Conservation (phyloP, 2,113 vertebrate genomes). For the Porphyrio hochstetteri region DNA sequence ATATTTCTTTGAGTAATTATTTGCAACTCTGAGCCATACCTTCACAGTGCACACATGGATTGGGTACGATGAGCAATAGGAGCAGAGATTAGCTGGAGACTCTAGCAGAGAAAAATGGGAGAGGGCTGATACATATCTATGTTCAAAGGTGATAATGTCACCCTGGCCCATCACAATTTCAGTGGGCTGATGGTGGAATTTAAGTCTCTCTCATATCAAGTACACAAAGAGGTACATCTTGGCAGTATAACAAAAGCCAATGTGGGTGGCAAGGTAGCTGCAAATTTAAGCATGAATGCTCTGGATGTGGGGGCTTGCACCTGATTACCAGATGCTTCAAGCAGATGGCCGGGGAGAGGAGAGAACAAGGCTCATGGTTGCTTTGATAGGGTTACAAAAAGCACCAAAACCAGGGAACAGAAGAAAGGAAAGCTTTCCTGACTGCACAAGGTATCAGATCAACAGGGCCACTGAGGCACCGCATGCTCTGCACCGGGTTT, state of each 20-base stretch:
- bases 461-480: not conserved
- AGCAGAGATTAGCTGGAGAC: slow-evolving; percentile 12
- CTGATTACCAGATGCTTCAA: slow-evolving; percentile 86
- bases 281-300: slow-evolving; percentile 83
- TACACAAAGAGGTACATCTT: slow-evolving; percentile 78
- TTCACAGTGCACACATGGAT: not conserved
- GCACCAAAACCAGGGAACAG: slow-evolving; percentile 71
- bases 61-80: slow-evolving; percentile 27
- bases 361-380: slow-evolving; percentile 75
- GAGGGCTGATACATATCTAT: slow-evolving; percentile 37
- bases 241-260: slow-evolving; percentile 77
- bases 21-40: slow-evolving; percentile 1
- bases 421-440: slow-evolving; percentile 41
- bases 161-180: slow-evolving; percentile 38
- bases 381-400: slow-evolving; percentile 79
- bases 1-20: slow-evolving; percentile 63
- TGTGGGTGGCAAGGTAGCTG: slow-evolving; percentile 84
- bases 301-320: slow-evolving; percentile 79
- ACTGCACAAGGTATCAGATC: slow-evolving; percentile 18
- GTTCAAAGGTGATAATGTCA: slow-evolving; percentile 65
- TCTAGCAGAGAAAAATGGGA: slow-evolving; percentile 47
- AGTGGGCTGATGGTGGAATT: slow-evolving; percentile 61
- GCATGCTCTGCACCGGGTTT: not conserved
- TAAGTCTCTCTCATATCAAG: slow-evolving; percentile 66
- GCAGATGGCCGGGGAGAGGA: slow-evolving; percentile 83